Evolutionary conservation across 2,113 vertebrate genomes (phyloP), one percentile per base, ranked within the genome.

Genomic region (Dermatemys mawii): DNA sequence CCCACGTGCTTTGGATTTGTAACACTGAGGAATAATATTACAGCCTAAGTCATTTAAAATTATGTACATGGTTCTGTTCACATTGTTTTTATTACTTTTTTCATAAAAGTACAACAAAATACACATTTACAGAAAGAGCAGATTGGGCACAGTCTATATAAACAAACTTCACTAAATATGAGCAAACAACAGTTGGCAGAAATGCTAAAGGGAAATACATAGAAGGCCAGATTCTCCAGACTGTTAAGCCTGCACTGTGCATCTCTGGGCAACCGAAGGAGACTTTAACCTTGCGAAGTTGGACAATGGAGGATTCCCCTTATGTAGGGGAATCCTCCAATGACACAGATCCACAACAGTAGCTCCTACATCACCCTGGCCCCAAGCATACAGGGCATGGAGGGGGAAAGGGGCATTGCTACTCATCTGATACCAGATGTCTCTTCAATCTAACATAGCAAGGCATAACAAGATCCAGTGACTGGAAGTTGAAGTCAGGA

Each of bases 121-220:
- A 88, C 86, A 88, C 85, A 86, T 88, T 90, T 94, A 49, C 82
- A 92, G 93, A 94, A 90, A 92, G 88, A 92, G 85, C 93, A 94
- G 88, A 95, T 49, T 92, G 93, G 88, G 85, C 85, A 95, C 88
- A 84, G 92, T 92, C 92, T 92, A 78, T 78, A 88, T 92, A 94
- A 95, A 95, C 90, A 95, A 85, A 90, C 60, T 83, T 50, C 82
- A 90, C 82, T 32, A 90, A 93, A 90, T 86, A 88, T 49, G 88
- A 92, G 82, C 85, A 95, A 95, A 95, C 94, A 95, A 95, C 94
- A 95, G 93, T 92, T 94, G 94, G 90, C 86, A 60, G 88, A 92
- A 95, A 50, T 60, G 63, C 88, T 90, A 78, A 94, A 84, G 88
- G 93, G 94, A 95, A 94, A 92, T 88, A 86, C 81, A 73, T 92